Percentiles rank a stretch among this genome's conserved stretches.
Evolutionary conservation across 2,797 vertebrate species (phyloP).

Genomic region (Hippocampus kuda): DNA sequence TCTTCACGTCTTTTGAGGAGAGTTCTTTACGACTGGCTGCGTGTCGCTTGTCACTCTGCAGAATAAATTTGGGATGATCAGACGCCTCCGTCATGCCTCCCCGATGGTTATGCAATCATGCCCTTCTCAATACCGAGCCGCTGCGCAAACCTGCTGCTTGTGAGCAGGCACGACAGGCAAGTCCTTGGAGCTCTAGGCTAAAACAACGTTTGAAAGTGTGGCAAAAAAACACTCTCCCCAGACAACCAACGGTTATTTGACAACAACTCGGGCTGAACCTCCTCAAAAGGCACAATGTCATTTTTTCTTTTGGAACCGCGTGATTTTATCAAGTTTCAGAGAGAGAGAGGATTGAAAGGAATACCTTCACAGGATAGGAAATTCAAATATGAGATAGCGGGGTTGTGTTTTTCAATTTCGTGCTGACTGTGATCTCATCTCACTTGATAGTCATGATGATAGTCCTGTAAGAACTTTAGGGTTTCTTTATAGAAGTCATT

Average conservation of each 20-base stretch:
- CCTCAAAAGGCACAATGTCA: neutral
- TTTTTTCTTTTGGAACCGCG: neutral
- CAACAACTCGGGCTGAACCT: slow-evolving; percentile 1
- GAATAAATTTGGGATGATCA: slow-evolving; percentile 11
- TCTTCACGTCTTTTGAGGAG: slow-evolving; percentile 3
- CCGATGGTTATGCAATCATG: slow-evolving; percentile 7
- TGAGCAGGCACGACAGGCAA: slow-evolving; percentile 5
- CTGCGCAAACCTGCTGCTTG: slow-evolving; percentile 6
- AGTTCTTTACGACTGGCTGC: slow-evolving; percentile 6
- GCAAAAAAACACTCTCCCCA: neutral
- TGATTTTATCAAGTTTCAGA: neutral
- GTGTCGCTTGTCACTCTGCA: slow-evolving; percentile 7
- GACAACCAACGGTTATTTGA: neutral
- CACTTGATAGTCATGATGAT: neutral
- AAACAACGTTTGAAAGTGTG: slow-evolving; percentile 4
- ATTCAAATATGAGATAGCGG: neutral
- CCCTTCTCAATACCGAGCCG: slow-evolving; percentile 3
- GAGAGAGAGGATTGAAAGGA: neutral
- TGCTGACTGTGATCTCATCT: neutral
- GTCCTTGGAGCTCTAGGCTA: slow-evolving; percentile 6
- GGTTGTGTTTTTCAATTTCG: neutral
- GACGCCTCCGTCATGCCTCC: slow-evolving; percentile 7
- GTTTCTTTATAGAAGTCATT: neutral
- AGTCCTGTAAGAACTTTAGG: neutral
- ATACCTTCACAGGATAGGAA: neutral